A percentile compares a stretch with the other conserved stretches of the same genome.
Evolutionary conservation across 2,113 vertebrate species (phyloP).

Genomic region (Tyrannus savana): DNA sequence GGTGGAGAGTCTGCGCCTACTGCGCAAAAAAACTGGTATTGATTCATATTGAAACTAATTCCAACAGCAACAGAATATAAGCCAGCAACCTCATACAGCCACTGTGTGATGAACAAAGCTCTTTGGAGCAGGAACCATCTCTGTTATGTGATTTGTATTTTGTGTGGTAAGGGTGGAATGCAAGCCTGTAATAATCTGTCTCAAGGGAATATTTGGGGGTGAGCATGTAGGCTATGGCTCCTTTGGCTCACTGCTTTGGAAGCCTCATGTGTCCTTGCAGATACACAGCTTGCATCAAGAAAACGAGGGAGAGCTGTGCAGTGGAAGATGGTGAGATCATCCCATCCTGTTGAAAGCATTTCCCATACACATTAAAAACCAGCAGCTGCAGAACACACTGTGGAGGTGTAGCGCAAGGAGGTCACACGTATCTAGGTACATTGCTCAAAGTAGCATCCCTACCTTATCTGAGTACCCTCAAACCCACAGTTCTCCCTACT

Average conservation of each 20-base stretch:
- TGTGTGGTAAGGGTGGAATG: not conserved
- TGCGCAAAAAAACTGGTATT: not conserved
- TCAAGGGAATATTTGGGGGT: not conserved
- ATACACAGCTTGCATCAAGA: not conserved
- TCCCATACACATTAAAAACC: not conserved
- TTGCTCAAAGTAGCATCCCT: not conserved
- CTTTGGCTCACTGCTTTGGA: not conserved
- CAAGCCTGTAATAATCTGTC: not conserved
- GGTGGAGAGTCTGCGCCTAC: not conserved
- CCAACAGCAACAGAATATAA: conserved; percentile 51
- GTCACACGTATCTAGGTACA: fast-evolving
- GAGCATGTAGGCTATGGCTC: not conserved
- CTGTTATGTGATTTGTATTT: not conserved
- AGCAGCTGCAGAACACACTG: not conserved
- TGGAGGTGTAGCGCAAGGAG: not conserved
- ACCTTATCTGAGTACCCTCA: not conserved
- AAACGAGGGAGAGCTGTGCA: not conserved
- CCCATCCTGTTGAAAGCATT: not conserved
- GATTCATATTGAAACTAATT: conserved; percentile 46
- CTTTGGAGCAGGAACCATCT: not conserved
- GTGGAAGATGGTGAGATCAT: not conserved
- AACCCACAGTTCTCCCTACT: not conserved
- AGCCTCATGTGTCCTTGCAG: not conserved
- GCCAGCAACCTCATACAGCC: conserved; percentile 10
- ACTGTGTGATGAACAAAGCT: not conserved